Base-by-base conservation (phyloP, 2,113 vertebrate genomes). In the Machaerirhynchus nigripectus region DNA sequence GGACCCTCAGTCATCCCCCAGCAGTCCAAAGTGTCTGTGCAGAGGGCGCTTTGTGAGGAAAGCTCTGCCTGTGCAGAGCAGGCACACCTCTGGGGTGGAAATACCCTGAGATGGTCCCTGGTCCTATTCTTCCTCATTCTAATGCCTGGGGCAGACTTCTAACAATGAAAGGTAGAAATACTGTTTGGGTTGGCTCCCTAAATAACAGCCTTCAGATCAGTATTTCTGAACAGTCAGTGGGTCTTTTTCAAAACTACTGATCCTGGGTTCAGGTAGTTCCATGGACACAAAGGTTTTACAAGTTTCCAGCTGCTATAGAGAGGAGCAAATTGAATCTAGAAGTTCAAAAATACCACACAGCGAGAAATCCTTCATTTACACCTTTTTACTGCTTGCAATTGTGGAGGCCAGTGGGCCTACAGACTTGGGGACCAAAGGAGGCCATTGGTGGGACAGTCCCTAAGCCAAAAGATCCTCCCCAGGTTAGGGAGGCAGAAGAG, bases 1-100 rank as follows among this genome's bases (percentile, higher is more conserved):
- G 50, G 13, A 18, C 10, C n/a, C 6, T 19, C 44, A 50, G 30
- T 15, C 55, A 27, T 4, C 18, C 31, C 46, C 19, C 11, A 46
- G 8, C 6, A 26, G 4, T 5, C 15, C 53, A 30, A 60, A 75
- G 16, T 2, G 2, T 17, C 35, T 23, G 24, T 21, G 30, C 0
- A 0, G 20, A 31, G 15, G 0, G 1, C 22, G 47, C 15, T 63
- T 46, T 39, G 4, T 28, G 69, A 28, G n/a, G n/a, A n/a, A n/a
- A n/a, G n/a, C n/a, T n/a, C n/a, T n/a, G n/a, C n/a, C n/a, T n/a
- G n/a, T n/a, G 53, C 59, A 56, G 55, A 47, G 17, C 49, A 53
- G 50, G 26, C 19, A 50, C 2, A 1, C 13, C 11, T 68, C 15
- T 0, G 0, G 6, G 11, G 13, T 30, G 82, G 18, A 35, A 75